Evolutionary conservation across 64 coral and sea anemone genomes (phyloP).

Genomic region (Porites australiensis): DNA sequence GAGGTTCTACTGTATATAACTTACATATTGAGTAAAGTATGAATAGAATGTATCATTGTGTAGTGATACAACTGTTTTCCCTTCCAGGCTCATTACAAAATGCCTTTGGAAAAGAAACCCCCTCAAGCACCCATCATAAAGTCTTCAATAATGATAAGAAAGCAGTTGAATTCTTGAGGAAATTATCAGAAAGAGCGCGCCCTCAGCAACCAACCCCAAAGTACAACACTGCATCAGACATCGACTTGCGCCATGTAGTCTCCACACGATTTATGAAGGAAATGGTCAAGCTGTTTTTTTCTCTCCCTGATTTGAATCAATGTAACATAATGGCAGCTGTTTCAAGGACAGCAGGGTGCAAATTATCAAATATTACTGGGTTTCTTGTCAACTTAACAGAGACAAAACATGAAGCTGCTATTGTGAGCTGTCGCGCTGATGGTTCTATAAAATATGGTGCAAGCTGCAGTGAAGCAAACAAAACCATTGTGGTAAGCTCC

Average conservation of each 20-base stretch:
- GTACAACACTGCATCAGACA: background rate
- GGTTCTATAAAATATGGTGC: background rate
- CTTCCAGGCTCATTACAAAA: slow-evolving; percentile 28
- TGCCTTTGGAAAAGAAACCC: background rate
- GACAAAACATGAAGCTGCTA: background rate
- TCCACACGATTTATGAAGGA: slow-evolving; percentile 60
- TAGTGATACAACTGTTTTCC: background rate
- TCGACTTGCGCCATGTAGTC: slow-evolving; percentile 20
- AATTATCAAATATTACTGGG: slow-evolving; percentile 6
- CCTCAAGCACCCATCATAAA: background rate
- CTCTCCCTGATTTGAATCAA: slow-evolving; percentile 44
- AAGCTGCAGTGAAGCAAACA: background rate
- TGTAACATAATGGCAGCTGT: slow-evolving; percentile 62
- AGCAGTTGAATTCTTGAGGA: background rate
- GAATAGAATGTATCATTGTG: background rate
- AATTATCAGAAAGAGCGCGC: background rate
- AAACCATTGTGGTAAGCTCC: background rate
- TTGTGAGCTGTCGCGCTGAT: background rate
- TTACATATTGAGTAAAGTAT: background rate
- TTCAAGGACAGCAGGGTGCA: slow-evolving; percentile 57
- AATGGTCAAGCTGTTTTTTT: slow-evolving; percentile 75
- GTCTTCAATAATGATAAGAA: background rate
- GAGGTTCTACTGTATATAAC: no score
- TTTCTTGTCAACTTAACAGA: slow-evolving; percentile 51
- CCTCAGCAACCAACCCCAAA: background rate